Evolutionary conservation across 2,113 vertebrate species (phyloP).

Genomic region (Miniopterus natalensis): DNA sequence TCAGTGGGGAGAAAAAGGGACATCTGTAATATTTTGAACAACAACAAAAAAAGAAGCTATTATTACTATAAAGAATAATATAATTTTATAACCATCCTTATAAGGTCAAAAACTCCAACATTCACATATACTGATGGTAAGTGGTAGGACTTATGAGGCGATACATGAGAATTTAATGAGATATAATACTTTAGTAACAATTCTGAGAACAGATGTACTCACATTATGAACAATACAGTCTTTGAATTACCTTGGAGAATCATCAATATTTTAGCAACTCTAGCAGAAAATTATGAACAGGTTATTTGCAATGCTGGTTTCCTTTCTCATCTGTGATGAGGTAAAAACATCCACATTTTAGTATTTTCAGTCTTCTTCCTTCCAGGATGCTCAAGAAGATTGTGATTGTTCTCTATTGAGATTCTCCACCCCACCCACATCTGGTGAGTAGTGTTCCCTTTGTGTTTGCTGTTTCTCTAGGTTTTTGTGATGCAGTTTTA

Average conservation of each 20-base stretch:
- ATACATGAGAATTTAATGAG: constrained; percentile 36
- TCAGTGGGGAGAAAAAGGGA: no score
- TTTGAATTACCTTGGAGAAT: constrained; percentile 60
- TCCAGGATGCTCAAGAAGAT: background rate
- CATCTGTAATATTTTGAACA: no score
- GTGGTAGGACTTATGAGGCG: background rate
- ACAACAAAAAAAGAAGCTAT: background rate
- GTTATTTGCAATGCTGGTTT: background rate
- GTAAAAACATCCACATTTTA: background rate
- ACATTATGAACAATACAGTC: background rate
- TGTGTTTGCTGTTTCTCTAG: background rate
- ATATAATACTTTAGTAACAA: constrained; percentile 23
- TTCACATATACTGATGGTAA: background rate
- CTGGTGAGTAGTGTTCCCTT: background rate
- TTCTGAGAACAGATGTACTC: background rate
- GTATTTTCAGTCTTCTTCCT: background rate
- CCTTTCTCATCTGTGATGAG: background rate
- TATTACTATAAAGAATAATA: background rate
- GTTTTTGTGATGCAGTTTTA: constrained; percentile 29
- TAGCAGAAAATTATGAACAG: constrained; percentile 19
- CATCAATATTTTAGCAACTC: constrained; percentile 37
- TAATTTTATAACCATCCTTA: constrained; percentile 22
- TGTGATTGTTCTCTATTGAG: background rate
- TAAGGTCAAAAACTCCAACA: constrained; percentile 18
- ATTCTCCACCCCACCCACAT: background rate